phyloP scores from a whole-genome alignment of 23 tunicate species.

The Styela clava region DNA sequence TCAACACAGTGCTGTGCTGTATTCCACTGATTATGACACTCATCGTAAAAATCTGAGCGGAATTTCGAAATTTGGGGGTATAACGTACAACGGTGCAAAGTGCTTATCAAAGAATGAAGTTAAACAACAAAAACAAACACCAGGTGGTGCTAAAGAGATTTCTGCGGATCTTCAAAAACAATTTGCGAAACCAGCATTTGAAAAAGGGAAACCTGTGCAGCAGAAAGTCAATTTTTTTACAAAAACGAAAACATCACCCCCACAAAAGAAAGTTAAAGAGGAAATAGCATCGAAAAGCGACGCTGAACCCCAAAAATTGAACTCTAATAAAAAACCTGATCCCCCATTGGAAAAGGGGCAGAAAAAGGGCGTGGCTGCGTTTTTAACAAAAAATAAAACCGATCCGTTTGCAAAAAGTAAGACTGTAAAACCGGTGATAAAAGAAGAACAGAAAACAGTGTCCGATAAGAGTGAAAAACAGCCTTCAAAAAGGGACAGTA shows the following conservation, averaged over 20 bases:
- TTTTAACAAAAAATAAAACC: background rate
- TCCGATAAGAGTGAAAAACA: background rate
- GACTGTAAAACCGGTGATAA: background rate
- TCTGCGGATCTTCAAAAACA: slow-evolving; percentile 23
- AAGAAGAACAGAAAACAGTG: background rate
- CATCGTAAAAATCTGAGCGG: slow-evolving; percentile 19
- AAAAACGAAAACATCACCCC: background rate
- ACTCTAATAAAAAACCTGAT: background rate
- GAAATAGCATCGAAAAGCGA: background rate
- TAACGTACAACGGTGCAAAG: slow-evolving; percentile 11
- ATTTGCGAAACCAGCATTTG: background rate
- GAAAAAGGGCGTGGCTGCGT: background rate
- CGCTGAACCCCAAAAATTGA: background rate
- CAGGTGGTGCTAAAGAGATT: slow-evolving; percentile 15
- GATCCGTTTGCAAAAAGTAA: slow-evolving; percentile 13
- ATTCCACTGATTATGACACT: slow-evolving; percentile 52
- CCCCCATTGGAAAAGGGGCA: background rate
- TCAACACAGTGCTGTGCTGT: slow-evolving; percentile 40
- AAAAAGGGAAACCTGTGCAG: background rate
- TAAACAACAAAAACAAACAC: background rate
- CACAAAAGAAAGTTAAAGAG: background rate
- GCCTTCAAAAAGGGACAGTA: background rate
- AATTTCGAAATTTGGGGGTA: slow-evolving; percentile 27
- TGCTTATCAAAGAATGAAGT: slow-evolving; percentile 11
- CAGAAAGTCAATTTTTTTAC: slow-evolving; percentile 2